These are phyloP conservation scores for Caenorhabditis sp. DNA, from an alignment of 2,888 invertebrate genomes.

Conservation along the genomic window DNA sequence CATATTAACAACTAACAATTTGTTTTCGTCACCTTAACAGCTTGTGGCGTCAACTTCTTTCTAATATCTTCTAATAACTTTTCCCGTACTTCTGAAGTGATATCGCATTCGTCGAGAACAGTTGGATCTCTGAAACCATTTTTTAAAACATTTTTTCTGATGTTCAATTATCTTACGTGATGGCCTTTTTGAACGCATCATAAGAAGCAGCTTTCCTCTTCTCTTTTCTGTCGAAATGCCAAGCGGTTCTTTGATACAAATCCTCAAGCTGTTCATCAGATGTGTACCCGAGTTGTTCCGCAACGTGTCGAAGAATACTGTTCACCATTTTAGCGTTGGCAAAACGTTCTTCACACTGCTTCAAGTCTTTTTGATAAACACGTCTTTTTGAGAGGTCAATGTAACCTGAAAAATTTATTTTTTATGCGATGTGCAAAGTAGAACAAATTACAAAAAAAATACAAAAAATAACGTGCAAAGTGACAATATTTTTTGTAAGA, in stretches of 20 bases:
- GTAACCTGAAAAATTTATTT: slow-evolving; percentile 86
- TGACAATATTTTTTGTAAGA: too few relatives aligned
- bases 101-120: slow-evolving; percentile 91
- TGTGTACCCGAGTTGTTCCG: slow-evolving; percentile 89
- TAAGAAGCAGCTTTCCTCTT: slow-evolving; percentile 94
- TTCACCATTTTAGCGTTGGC: slow-evolving; percentile 78
- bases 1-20: slow-evolving; percentile 7
- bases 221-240: slow-evolving; percentile 96
- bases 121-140: slow-evolving; percentile 83
- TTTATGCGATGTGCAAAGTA: too few relatives aligned
- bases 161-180: slow-evolving; percentile 85
- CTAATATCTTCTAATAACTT: slow-evolving; percentile 92
- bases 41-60: slow-evolving; percentile 92
- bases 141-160: too few relatives aligned
- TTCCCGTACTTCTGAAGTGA: slow-evolving; percentile 89
- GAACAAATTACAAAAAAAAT: too few relatives aligned
- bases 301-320: slow-evolving; percentile 92
- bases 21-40: too few relatives aligned
- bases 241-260: slow-evolving; percentile 79
- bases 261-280: slow-evolving; percentile 87
- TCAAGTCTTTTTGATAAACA: slow-evolving; percentile 96
- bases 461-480: too few relatives aligned
- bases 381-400: slow-evolving; percentile 98
- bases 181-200: slow-evolving; percentile 97
- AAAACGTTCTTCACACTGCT: slow-evolving; percentile 96